Percentiles rank a stretch among this genome's conserved stretches.
phyloP scores from a whole-genome alignment of 2,113 vertebrate species.

The Lipophrys pholis region DNA sequence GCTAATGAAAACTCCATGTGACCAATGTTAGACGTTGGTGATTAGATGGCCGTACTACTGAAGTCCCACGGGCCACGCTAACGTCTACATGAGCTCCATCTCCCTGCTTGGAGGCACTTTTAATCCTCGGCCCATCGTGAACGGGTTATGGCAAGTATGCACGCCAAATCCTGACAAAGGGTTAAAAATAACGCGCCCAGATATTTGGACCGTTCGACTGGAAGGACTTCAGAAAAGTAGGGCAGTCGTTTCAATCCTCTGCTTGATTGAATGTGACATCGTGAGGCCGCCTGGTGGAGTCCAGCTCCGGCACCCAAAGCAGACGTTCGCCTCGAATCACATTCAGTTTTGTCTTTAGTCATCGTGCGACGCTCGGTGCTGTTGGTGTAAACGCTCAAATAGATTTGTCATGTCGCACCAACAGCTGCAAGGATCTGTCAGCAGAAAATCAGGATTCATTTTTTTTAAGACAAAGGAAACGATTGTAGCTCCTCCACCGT shows the following conservation, averaged over 20 bases:
- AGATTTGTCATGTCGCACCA: constrained; percentile 38
- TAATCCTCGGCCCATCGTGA: too few species aligned
- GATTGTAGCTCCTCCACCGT: too few species aligned
- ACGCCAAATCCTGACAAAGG: neutral
- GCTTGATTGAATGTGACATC: constrained; percentile 58
- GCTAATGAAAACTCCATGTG: too few species aligned
- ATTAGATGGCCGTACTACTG: too few species aligned
- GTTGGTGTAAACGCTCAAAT: constrained; percentile 40
- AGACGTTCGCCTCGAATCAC: constrained; percentile 42
- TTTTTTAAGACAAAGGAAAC: too few species aligned
- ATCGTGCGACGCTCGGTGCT: constrained; percentile 39
- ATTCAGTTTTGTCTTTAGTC: constrained; percentile 40
- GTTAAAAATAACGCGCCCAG: neutral
- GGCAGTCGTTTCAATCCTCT: constrained; percentile 41
- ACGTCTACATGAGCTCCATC: too few species aligned
- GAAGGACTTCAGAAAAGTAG: constrained; percentile 36
- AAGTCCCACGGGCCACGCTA: too few species aligned
- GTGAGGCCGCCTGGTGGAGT: constrained; percentile 32
- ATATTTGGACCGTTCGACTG: constrained; percentile 1
- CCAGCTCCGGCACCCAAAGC: constrained; percentile 34
- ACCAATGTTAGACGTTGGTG: too few species aligned
- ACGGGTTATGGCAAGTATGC: too few species aligned
- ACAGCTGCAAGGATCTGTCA: constrained; percentile 2
- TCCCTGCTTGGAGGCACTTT: too few species aligned
- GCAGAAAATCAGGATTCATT: too few species aligned